Percentiles rank a stretch among this genome's conserved stretches.
phyloP scores from a whole-genome alignment of 2,113 vertebrate genomes.

The Buteo buteo region DNA sequence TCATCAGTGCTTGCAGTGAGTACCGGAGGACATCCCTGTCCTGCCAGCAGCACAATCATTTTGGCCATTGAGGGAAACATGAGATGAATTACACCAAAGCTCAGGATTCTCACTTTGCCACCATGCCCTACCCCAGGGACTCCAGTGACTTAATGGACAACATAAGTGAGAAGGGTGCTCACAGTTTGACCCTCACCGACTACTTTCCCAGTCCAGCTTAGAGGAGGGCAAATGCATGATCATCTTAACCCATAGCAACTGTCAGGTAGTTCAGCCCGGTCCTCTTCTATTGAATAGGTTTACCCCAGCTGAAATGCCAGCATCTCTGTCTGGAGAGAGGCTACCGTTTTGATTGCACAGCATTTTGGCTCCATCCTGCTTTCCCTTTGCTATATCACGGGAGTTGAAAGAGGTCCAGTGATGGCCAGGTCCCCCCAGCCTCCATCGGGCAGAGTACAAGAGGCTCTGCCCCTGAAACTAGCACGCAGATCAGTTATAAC shows the following conservation, averaged over 20 bases:
- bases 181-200: not conserved
- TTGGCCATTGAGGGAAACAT: not conserved
- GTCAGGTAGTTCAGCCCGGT: not conserved
- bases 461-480: not conserved
- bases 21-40: not conserved
- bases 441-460: not conserved
- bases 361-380: not conserved
- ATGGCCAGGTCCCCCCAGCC: not conserved
- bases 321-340: not conserved
- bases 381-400: not conserved
- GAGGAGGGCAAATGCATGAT: not conserved
- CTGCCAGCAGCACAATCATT: not conserved
- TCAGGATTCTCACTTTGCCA: slow-evolving; percentile 1
- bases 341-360: not conserved
- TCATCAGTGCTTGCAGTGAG: not conserved
- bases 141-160: not conserved
- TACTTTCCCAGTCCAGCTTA: not conserved
- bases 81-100: slow-evolving; percentile 4
- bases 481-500: not conserved
- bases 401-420: not conserved
- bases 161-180: not conserved
- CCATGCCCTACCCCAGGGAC: not conserved
- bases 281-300: not conserved
- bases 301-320: not conserved
- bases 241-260: not conserved